phyloP scores from a whole-genome alignment of 2,888 invertebrate genomes.

The Brachyptera risi region DNA sequence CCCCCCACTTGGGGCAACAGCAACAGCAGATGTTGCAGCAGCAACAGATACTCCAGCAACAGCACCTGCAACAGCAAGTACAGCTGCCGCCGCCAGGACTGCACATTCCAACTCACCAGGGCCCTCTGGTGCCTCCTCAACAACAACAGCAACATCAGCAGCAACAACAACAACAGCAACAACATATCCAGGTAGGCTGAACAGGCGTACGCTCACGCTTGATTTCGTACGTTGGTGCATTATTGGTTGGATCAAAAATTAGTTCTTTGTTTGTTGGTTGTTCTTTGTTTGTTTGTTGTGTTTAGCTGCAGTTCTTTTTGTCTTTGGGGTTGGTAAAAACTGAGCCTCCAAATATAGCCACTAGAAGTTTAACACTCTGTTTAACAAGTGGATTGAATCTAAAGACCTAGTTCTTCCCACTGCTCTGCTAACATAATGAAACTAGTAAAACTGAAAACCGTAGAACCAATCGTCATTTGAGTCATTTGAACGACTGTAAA shows the following conservation, averaged over 20 bases:
- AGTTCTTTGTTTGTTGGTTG: too few species aligned
- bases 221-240: not conserved
- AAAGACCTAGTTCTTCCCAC: too few species aligned
- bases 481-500: too few species aligned
- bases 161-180: constrained; percentile 23
- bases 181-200: constrained; percentile 33
- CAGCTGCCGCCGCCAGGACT: constrained; percentile 44
- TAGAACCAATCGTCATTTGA: too few species aligned
- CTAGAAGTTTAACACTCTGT: too few species aligned
- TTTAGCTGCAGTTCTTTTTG: too few species aligned
- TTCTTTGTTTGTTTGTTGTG: too few species aligned
- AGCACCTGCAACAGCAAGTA: constrained; percentile 31
- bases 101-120: constrained; percentile 44
- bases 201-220: not conserved
- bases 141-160: constrained; percentile 36
- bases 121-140: constrained; percentile 42
- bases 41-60: constrained; percentile 25
- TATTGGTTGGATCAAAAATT: not conserved
- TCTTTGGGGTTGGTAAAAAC: too few species aligned
- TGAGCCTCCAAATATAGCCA: too few species aligned
- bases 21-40: constrained; percentile 35
- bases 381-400: too few species aligned
- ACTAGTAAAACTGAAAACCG: too few species aligned
- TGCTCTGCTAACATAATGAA: too few species aligned
- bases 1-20: constrained; percentile 34